Conservation (phyloP, 2,113 vertebrate species). For the Myrmophylax atrothorax region DNA sequence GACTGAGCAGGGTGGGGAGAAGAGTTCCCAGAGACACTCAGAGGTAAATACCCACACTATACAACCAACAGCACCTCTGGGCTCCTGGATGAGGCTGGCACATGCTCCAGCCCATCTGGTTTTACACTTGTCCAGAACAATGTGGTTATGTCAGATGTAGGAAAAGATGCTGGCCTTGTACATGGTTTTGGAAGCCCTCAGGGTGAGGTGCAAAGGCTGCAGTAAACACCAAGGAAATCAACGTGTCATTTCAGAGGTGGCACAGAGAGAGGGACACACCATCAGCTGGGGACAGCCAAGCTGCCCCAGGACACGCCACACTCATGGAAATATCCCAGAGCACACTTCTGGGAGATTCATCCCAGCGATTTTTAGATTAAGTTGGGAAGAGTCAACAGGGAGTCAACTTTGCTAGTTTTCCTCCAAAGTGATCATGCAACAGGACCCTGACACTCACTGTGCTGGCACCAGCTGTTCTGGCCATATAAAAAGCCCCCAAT, state of each 20-base stretch:
- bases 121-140: neutral
- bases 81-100: neutral
- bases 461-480: neutral
- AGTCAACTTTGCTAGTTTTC: fast-evolving
- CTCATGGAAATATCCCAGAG: too few relatives aligned
- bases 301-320: neutral
- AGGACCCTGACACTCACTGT: fast-evolving
- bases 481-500: fast-evolving
- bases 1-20: neutral
- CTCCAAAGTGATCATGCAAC: neutral
- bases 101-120: neutral
- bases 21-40: neutral
- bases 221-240: fast-evolving
- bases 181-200: neutral
- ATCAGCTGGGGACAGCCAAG: neutral
- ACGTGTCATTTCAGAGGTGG: fast-evolving
- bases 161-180: neutral
- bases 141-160: fast-evolving
- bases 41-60: neutral
- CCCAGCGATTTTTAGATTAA: fast-evolving
- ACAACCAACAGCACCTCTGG: neutral
- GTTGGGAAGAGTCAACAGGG: fast-evolving
- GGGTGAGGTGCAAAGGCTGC: neutral
- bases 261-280: fast-evolving
- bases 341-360: fast-evolving